Percentiles rank a stretch among this genome's conserved stretches.
Conservation (phyloP, 2,797 vertebrate species). For the Garrulus glandarius region DNA sequence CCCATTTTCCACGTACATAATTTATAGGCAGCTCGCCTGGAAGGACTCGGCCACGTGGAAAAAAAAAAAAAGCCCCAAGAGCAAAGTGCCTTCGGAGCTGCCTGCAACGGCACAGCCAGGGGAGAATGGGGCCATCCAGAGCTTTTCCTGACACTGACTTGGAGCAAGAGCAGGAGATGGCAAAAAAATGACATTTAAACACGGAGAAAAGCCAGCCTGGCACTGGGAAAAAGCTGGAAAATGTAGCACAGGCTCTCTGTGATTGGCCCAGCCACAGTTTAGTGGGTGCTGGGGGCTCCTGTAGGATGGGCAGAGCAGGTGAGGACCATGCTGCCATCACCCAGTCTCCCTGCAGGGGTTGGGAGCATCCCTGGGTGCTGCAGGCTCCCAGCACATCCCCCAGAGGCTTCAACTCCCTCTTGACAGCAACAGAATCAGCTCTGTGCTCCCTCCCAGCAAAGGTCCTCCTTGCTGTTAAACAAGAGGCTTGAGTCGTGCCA, state of each 20-base stretch:
- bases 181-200: not conserved
- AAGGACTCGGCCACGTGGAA: not conserved
- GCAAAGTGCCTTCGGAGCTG: not conserved
- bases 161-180: not conserved
- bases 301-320: not conserved
- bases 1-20: slow-evolving; percentile 75
- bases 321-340: fast-evolving
- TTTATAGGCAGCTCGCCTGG: slow-evolving; percentile 60
- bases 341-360: not conserved
- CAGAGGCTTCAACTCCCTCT: not conserved
- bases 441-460: not conserved
- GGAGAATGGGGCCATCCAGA: fast-evolving
- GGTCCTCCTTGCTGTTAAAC: not conserved
- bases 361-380: not conserved
- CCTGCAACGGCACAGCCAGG: not conserved
- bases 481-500: fast-evolving
- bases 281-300: not conserved
- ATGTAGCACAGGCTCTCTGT: not conserved
- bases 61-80: not conserved
- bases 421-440: not conserved
- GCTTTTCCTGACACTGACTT: not conserved
- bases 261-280: not conserved
- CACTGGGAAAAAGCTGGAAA: not conserved
- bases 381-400: not conserved
- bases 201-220: not conserved